These are phyloP conservation scores for Pristionchus japonicus DNA, from an alignment of 2,888 invertebrate species.

Conservation along the genomic window DNA sequence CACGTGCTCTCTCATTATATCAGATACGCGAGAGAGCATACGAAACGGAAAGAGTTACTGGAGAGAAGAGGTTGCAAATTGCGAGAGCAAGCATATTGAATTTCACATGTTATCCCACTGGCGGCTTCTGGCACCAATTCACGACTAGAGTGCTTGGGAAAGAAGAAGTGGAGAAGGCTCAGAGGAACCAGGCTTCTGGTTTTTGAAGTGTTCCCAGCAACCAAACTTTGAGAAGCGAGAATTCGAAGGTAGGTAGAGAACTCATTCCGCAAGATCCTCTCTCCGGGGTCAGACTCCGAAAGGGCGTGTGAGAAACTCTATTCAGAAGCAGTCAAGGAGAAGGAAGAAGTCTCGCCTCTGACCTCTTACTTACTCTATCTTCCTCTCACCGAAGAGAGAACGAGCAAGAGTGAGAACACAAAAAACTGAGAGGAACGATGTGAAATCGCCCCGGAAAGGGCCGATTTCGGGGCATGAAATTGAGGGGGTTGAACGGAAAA, in stretches of 20 bases:
- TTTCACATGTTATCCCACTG: not conserved
- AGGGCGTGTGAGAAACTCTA: not conserved
- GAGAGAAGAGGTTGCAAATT: not conserved
- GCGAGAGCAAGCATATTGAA: slow-evolving; percentile 6
- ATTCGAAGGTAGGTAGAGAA: not conserved
- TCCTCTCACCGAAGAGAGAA: not conserved
- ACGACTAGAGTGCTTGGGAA: not conserved
- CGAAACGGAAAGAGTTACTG: not conserved
- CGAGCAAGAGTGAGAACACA: not conserved
- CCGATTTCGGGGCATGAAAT: not conserved
- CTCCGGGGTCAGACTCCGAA: not conserved
- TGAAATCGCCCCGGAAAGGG: not conserved
- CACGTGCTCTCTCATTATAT: not conserved
- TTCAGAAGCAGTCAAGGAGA: not conserved
- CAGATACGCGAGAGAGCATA: not conserved
- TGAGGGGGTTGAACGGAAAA: not conserved
- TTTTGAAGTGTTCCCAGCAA: not conserved
- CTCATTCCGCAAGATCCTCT: not conserved
- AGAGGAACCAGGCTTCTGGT: not conserved
- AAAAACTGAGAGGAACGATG: not conserved
- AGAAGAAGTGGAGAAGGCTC: not conserved
- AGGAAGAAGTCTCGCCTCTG: not conserved
- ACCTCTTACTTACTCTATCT: not conserved
- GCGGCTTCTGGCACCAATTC: not conserved
- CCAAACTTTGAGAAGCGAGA: not conserved